Percentiles rank a stretch among this genome's conserved stretches.
Conservation (phyloP, 2,113 vertebrate genomes). For the human (Homo sapiens) region GRCh38 chr15:40122501-40123000, state of each 20-base stretch:
- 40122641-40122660: conserved; percentile 32
- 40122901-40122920: conserved; percentile 18
- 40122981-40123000: conserved; percentile 48
- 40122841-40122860: not conserved
- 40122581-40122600: not conserved
- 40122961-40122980: not conserved
- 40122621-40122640: conserved; percentile 16
- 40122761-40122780: not conserved
- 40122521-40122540: not conserved
- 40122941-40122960: not conserved
- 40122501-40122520: not conserved
- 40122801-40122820: conserved; percentile 48
- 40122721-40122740: not conserved
- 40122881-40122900: not conserved
- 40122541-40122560: not conserved
- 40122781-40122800: not conserved
- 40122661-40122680: not conserved
- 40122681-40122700: conserved; percentile 36
- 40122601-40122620: not conserved
- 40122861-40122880: conserved; percentile 37
- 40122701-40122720: not conserved
- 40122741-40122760: not conserved
- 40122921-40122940: not conserved
- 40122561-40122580: not conserved
- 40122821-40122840: conserved; percentile 44